Percentiles rank a stretch among this genome's conserved stretches.
Conservation (phyloP, 2,113 vertebrate species). For the Carettochelys insculpta region DNA sequence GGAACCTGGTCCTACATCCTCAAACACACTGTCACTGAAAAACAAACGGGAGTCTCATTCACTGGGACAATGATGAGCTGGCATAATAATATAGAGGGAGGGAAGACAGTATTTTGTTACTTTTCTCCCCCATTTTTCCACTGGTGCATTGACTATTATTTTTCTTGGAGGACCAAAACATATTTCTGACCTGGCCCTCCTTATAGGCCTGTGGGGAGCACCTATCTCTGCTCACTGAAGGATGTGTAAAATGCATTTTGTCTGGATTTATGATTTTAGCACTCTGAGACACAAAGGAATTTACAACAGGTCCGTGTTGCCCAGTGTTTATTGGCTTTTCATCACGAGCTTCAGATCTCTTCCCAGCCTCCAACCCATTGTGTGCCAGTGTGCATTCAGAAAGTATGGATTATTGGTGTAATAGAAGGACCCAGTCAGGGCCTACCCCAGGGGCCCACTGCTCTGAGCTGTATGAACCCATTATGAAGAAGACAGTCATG, state of each 20-base stretch:
- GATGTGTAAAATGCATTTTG: accelerated
- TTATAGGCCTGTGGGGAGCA: background rate
- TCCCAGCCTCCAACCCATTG: background rate
- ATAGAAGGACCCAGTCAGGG: background rate
- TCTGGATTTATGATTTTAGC: accelerated
- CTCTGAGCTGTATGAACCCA: background rate
- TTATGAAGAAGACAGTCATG: background rate
- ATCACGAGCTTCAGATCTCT: background rate
- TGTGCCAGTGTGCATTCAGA: background rate
- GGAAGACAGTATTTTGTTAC: accelerated
- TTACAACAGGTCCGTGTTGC: background rate
- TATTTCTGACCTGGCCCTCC: background rate
- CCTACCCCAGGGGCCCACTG: too few relatives aligned
- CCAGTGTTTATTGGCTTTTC: background rate
- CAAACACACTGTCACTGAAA: constrained; percentile 1
- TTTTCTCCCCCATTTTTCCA: background rate
- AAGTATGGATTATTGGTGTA: background rate
- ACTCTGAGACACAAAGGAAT: background rate
- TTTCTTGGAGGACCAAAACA: background rate
- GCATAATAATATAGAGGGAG: accelerated
- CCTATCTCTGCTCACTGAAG: background rate
- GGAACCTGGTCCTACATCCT: background rate
- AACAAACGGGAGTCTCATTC: background rate
- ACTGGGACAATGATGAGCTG: background rate
- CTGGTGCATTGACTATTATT: accelerated